Percentiles rank a stretch among this genome's conserved stretches.
Conservation (phyloP, 2,113 vertebrate species). For the Ctenodactylus gundi region DNA sequence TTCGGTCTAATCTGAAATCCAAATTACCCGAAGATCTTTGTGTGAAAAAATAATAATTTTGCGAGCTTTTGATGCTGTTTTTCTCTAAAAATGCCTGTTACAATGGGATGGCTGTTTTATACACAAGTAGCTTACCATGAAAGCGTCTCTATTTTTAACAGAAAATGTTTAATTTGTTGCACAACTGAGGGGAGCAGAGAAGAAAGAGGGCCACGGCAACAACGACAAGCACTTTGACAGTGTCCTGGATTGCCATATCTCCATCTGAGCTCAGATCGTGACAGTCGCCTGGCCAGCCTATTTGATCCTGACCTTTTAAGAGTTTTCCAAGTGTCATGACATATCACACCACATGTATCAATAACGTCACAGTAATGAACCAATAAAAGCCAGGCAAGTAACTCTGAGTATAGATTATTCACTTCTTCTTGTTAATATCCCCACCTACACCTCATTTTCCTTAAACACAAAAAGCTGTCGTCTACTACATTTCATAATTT, state of each 20-base stretch:
- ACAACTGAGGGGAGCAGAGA: neutral
- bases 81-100: slow-evolving; percentile 48
- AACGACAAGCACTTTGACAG: neutral
- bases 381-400: neutral
- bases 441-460: neutral
- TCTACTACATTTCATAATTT: neutral
- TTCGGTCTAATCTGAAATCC: slow-evolving; percentile 64
- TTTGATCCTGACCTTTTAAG: slow-evolving; percentile 11
- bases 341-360: neutral
- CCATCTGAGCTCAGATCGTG: neutral
- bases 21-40: slow-evolving; percentile 49
- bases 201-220: neutral
- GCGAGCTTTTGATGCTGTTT: neutral
- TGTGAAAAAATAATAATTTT: slow-evolving; percentile 51
- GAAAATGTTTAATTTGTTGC: neutral
- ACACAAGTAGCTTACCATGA: neutral
- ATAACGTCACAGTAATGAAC: neutral
- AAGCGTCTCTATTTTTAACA: slow-evolving; percentile 20
- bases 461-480: neutral
- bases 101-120: neutral
- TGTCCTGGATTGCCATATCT: neutral
- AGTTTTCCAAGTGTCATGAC: neutral
- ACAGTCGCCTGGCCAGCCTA: neutral
- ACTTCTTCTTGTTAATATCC: neutral
- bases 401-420: neutral